Evolutionary conservation across 2,797 vertebrate genomes (phyloP).

Genomic region (Halcyon leucocephala): DNA sequence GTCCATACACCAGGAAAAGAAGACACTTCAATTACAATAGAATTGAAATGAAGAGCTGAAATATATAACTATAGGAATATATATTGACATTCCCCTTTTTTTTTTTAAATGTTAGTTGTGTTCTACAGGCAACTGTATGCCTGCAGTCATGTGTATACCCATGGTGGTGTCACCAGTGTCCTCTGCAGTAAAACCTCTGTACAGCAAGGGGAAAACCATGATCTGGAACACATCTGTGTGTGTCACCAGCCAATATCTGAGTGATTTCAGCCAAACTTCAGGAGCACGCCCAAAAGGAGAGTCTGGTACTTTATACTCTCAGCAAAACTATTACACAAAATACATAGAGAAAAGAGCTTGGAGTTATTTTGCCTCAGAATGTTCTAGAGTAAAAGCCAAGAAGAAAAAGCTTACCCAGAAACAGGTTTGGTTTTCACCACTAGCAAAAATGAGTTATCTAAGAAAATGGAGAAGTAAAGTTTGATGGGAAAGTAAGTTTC

Average conservation of each 20-base stretch:
- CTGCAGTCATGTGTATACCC: fast-evolving
- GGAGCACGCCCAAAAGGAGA: neutral
- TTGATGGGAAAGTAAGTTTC: neutral
- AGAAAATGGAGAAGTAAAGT: neutral
- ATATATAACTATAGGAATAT: neutral
- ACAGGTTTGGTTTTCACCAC: neutral
- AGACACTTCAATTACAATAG: neutral
- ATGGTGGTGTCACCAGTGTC: neutral
- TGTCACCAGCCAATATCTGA: neutral
- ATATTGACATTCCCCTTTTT: neutral
- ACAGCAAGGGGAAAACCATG: neutral
- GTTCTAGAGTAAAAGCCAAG: neutral
- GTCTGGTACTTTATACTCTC: neutral
- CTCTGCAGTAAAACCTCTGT: neutral
- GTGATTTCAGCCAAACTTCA: neutral
- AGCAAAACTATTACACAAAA: neutral
- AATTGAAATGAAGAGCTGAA: neutral
- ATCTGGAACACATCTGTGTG: neutral
- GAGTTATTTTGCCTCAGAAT: neutral
- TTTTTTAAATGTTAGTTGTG: neutral
- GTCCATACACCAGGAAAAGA: neutral
- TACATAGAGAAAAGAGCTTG: neutral
- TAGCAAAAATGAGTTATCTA: neutral
- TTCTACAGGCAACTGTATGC: fast-evolving
- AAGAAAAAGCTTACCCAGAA: neutral